Base-by-base conservation (phyloP, 2,888 invertebrate genomes). In the Dryocosmus kuriphilus region DNA sequence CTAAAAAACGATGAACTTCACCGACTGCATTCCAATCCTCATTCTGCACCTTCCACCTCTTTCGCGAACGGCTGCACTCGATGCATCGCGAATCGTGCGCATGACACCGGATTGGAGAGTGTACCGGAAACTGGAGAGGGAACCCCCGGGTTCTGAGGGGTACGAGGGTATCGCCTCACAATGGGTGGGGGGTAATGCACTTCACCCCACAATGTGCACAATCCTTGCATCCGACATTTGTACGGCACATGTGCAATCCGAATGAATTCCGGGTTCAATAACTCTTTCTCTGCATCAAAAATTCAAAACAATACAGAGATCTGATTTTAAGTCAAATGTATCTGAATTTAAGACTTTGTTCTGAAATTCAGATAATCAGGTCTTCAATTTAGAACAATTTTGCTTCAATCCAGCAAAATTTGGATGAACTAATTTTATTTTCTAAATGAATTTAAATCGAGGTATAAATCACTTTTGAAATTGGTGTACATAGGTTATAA, bases 131-230 rank as follows among this genome's bases (percentile, higher is more conserved):
- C 80, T 84, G 80, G 79, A 79, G 84, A 80, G 77, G 77, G 81
- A 77, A 67, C 81, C 80, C 82, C 2, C 81, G 81, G 80, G 83
- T 81, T 77, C 75, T 57, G 74, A 78, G 76, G 77, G 78, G 78
- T 81, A 80, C 83, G 61, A 79, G 79, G 86, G 76, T 75, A 77
- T 76, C 71, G 62, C 60, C 71, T 61, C 8, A 46, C 60, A 24
- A 11, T 63, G 62, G 77, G 85, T 87, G 87, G 89, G 88, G 88
- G 87, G 88, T 84, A 89, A 90, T 90, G 88, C 90, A 88, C 85
- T 88, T 89, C 81, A 73, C 77, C 82, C 77, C 75, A 75, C 76
- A 79, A 81, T 82, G 81, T 83, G 85, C 83, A 74, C 67, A 75
- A 74, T 74, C 79, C 76, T 71, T 82, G 83, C 83, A 84, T 84